Base-by-base conservation (phyloP, 2,888 invertebrate species). In the Diploptera punctata region DNA sequence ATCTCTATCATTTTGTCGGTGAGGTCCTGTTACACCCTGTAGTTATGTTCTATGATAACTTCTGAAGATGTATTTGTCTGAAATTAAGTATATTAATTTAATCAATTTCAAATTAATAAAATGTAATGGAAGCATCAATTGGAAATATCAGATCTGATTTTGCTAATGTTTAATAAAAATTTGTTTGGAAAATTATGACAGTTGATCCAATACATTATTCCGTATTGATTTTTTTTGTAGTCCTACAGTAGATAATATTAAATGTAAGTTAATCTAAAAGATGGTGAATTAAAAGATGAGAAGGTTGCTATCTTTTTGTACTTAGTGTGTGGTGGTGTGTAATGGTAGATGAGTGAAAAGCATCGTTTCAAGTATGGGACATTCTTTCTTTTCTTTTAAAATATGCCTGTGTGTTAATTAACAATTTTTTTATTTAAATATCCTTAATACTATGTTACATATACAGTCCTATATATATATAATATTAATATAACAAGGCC, bases 241-340 rank as follows among this genome's bases (percentile, higher is more conserved):
- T 16, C n/a, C 31, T n/a, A 26, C 29, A 57, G 57, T 29, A 13
- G 18, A 19, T 52, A 52, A 19, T 16, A 57, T 57, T 31, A 57
- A 29, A n/a, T 57, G 57, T 57, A 57, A 57, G 57, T n/a, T 57
- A 57, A n/a, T n/a, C 1, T 57, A 16, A 21, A 57, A n/a, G 29
- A 29, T 52, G 21, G 52, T 52, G 52, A 24, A 24, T 16, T 29
- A 29, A 57, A 29, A 57, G 7, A 33, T 13, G 54, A 57, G 18
- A 29, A 57, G 57, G n/a, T 29, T 57, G 9, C n/a, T 57, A 57
- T 57, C 29, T 47, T 74, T 74, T 71, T 74, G 71, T 74, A 74
- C 71, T 74, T 74, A 74, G 61, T 69, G 57, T 70, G 57, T 57
- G 57, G 29, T 57, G 57, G 24, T 26, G 31, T 29, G 65, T 52